phyloP scores from a whole-genome alignment of 1,140 invertebrate genomes.

The Lucilia sericata region DNA sequence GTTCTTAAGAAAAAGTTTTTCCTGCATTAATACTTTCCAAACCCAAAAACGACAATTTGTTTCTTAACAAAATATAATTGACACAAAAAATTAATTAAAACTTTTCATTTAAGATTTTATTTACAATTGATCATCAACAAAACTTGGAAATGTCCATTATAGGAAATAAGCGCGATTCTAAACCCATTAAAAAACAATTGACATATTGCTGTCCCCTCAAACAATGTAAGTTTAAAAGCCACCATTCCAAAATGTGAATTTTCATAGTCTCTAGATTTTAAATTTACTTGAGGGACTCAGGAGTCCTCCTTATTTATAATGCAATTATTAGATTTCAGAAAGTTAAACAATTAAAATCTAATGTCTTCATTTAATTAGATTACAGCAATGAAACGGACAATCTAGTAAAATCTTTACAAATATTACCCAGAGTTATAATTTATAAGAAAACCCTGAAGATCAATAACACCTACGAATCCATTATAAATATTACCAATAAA shows the following conservation, averaged over 20 bases:
- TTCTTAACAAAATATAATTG: no score
- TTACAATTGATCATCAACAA: background rate
- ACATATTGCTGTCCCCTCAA: slow-evolving; percentile 35
- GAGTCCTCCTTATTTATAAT: no score
- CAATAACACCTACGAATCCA: background rate
- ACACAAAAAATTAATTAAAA: background rate
- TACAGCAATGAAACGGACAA: background rate
- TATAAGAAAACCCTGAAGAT: slow-evolving; percentile 40
- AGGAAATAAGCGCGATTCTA: background rate
- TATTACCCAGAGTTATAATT: slow-evolving; percentile 44
- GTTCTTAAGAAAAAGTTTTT: no score
- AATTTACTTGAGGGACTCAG: no score
- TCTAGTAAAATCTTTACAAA: slow-evolving; percentile 44
- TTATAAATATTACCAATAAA: slow-evolving; percentile 43
- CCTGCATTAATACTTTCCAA: no score
- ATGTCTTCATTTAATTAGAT: slow-evolving; percentile 29
- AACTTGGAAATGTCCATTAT: background rate
- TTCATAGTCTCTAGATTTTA: no score
- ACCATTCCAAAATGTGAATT: background rate
- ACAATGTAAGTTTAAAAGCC: slow-evolving; percentile 34
- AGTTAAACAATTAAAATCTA: no score
- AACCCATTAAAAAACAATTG: background rate
- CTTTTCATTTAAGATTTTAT: background rate
- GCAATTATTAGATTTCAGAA: no score
- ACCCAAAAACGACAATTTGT: no score